Conservation (phyloP, 1,140 invertebrate genomes). For the Musca domestica region DNA sequence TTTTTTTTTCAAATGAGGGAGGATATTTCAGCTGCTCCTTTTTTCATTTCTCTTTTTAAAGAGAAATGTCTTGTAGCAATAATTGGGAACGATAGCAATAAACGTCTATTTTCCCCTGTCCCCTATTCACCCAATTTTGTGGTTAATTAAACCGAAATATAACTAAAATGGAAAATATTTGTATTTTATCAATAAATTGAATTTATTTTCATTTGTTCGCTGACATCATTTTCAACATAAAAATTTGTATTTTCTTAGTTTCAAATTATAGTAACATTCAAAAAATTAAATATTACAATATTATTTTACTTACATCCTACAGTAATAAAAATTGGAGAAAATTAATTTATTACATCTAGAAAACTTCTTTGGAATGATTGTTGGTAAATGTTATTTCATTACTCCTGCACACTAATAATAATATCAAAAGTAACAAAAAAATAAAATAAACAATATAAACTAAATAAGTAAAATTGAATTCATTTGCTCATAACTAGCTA, state of each 20-base stretch:
- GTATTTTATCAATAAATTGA: conserved; percentile 7
- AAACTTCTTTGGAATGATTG: conserved; percentile 19
- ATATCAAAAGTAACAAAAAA: conserved; percentile 3
- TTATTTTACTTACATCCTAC: neutral
- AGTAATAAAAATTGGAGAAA: neutral
- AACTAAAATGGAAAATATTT: no score
- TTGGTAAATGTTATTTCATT: neutral
- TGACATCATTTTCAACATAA: conserved; percentile 13
- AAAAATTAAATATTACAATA: conserved; percentile 16
- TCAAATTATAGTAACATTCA: neutral
- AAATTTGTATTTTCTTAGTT: conserved; percentile 1
- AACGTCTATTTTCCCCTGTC: no score
- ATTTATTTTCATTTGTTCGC: conserved; percentile 6
- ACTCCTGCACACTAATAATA: neutral
- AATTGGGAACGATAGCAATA: no score
- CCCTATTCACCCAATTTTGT: no score
- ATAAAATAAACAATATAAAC: neutral
- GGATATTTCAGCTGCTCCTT: no score
- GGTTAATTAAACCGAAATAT: no score
- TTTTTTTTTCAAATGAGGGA: no score
- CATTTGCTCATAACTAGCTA: conserved; percentile 6
- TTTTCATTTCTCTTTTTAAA: no score
- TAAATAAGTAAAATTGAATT: conserved; percentile 2
- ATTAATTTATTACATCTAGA: conserved; percentile 21
- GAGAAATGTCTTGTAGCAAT: no score